Conservation (phyloP, 2,113 vertebrate species). For the Leptocoma aspasia region DNA sequence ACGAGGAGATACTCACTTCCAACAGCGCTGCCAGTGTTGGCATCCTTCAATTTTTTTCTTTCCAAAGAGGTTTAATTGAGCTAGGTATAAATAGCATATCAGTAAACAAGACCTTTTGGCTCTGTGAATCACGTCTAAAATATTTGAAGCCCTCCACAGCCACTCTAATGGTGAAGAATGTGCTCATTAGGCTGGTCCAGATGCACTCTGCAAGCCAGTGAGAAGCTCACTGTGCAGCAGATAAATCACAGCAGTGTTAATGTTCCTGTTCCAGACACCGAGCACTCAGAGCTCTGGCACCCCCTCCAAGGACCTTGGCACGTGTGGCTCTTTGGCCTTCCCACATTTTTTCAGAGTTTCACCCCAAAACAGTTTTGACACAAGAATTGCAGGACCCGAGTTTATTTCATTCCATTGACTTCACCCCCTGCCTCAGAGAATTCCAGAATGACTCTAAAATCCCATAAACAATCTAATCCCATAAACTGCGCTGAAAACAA, state of each 20-base stretch:
- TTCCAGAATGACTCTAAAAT: neutral
- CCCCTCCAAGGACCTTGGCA: neutral
- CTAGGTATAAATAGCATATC: conserved; percentile 64
- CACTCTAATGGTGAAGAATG: conserved; percentile 51
- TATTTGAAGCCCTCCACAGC: conserved; percentile 51
- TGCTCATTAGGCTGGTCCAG: conserved; percentile 61
- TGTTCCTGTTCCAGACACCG: neutral
- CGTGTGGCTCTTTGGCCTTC: neutral
- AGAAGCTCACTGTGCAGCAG: neutral
- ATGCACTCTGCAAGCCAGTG: conserved; percentile 6
- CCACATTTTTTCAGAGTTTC: neutral
- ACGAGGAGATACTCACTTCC: conserved; percentile 27
- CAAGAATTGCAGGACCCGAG: neutral
- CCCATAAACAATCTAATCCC: neutral
- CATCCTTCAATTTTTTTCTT: neutral
- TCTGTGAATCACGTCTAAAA: conserved; percentile 60
- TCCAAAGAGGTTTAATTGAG: conserved; percentile 48
- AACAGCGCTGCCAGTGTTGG: conserved; percentile 10
- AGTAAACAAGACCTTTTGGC: conserved; percentile 63
- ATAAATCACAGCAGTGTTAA: conserved; percentile 22
- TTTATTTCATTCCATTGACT: neutral
- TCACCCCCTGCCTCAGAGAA: neutral
- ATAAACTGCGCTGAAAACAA: neutral
- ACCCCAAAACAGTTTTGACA: neutral
- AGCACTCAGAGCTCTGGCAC: neutral